These are phyloP conservation scores for Ephestia elutella DNA, from an alignment of 1,140 invertebrate species.

Conservation along the genomic window DNA sequence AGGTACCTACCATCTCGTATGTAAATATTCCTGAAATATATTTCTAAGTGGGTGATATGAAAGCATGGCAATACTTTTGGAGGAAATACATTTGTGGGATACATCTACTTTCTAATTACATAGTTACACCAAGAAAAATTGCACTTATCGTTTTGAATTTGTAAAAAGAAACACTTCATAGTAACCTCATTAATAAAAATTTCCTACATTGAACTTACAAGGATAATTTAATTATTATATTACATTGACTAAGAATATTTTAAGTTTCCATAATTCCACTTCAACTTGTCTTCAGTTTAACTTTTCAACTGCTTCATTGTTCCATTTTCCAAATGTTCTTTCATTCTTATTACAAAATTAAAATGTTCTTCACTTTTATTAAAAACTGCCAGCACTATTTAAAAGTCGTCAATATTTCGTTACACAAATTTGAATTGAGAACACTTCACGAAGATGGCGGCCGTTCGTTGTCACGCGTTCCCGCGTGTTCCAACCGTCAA, in stretches of 20 bases:
- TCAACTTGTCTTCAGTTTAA: background rate
- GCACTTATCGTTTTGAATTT: constrained; percentile 26
- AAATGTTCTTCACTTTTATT: background rate
- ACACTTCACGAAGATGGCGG: constrained; percentile 40
- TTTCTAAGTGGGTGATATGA: too few relatives aligned
- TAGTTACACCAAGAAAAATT: constrained; percentile 22
- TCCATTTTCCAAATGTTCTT: background rate
- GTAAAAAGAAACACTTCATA: constrained; percentile 9
- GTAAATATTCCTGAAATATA: too few relatives aligned
- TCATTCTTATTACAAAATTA: background rate
- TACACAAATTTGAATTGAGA: constrained; percentile 3
- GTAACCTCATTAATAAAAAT: constrained; percentile 2
- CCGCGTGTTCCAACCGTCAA: constrained; percentile 59
- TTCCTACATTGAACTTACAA: constrained; percentile 5
- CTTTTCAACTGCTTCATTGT: background rate
- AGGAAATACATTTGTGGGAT: background rate
- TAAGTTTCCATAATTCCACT: background rate
- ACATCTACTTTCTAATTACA: background rate
- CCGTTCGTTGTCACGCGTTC: constrained; percentile 38
- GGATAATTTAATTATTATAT: background rate
- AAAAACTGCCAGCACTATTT: too few relatives aligned
- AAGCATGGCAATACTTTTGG: background rate
- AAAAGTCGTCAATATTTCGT: too few relatives aligned
- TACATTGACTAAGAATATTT: constrained; percentile 5
- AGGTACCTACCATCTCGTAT: too few relatives aligned